A percentile compares a stretch with the other conserved stretches of the same genome.
These are phyloP conservation scores for Micromesistius poutassou DNA, from an alignment of 2,797 vertebrate species.

Conservation along the genomic window DNA sequence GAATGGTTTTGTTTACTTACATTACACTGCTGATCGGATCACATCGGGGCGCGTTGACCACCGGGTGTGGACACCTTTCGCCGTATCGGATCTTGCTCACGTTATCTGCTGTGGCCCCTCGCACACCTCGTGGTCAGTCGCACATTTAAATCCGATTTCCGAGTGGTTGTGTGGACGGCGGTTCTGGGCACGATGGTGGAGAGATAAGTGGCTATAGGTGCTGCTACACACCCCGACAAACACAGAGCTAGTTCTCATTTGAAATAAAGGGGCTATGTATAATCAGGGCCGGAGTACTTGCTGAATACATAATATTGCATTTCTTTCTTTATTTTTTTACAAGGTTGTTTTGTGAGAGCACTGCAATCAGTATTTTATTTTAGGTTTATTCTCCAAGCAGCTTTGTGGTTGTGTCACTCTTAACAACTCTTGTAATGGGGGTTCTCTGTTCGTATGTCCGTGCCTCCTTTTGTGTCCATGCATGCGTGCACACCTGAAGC, in stretches of 20 bases:
- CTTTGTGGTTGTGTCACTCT: neutral
- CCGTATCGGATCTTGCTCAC: neutral
- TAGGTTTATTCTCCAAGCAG: neutral
- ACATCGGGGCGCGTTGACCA: too few species aligned
- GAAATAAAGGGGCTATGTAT: neutral
- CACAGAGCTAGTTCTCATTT: neutral
- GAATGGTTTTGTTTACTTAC: too few species aligned
- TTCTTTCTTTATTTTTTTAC: neutral
- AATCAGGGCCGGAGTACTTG: neutral
- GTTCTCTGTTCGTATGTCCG: neutral
- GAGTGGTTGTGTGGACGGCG: neutral
- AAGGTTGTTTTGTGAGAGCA: neutral
- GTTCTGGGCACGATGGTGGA: neutral
- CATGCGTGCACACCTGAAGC: conserved; percentile 4
- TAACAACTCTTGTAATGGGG: neutral
- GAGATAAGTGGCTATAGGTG: neutral
- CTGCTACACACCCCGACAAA: neutral
- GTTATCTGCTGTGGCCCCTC: neutral
- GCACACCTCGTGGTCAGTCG: too few species aligned
- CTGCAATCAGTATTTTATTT: neutral
- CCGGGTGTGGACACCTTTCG: too few species aligned
- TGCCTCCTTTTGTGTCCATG: neutral
- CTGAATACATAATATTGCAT: neutral
- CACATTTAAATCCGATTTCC: neutral
- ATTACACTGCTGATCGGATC: neutral